phyloP scores from a whole-genome alignment of 2,113 vertebrate genomes.

The Python bivittatus region DNA sequence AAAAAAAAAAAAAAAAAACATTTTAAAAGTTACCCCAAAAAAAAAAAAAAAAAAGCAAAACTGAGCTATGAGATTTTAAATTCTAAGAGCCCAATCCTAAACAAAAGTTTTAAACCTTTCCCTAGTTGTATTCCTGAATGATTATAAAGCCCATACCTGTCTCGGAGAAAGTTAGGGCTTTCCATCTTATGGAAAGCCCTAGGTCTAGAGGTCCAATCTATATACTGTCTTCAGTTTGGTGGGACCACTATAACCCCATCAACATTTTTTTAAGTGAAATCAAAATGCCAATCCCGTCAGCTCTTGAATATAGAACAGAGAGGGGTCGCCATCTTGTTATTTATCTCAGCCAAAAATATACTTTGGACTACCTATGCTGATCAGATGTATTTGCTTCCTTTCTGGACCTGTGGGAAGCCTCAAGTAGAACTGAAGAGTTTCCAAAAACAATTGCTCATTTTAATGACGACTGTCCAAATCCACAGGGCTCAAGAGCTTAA shows the following conservation, averaged over 20 bases:
- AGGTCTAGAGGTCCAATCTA: not conserved
- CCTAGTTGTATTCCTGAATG: not conserved
- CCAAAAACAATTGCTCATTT: not conserved
- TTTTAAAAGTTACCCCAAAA: not conserved
- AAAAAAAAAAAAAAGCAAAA: not conserved
- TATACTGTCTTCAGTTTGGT: not conserved
- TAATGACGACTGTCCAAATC: slow-evolving; percentile 19
- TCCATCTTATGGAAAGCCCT: not conserved
- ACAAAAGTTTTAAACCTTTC: not conserved
- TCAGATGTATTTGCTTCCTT: not conserved
- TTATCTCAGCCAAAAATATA: not conserved
- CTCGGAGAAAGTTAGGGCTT: not conserved
- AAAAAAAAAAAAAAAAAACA: not conserved
- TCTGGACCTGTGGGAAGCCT: not conserved
- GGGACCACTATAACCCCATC: not conserved
- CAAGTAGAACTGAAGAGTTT: not conserved
- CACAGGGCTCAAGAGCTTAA: slow-evolving; percentile 22
- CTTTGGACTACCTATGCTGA: not conserved
- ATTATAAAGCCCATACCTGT: not conserved
- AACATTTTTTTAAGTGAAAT: not conserved
- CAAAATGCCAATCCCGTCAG: not conserved
- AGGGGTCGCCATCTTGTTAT: not conserved
- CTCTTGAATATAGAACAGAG: not conserved
- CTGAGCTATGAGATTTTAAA: not conserved
- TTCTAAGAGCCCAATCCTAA: not conserved